Evolutionary conservation across 2,888 invertebrate genomes (phyloP), one percentile per base, ranked within the genome.

Genomic region (Protodeltote pygarga): DNA sequence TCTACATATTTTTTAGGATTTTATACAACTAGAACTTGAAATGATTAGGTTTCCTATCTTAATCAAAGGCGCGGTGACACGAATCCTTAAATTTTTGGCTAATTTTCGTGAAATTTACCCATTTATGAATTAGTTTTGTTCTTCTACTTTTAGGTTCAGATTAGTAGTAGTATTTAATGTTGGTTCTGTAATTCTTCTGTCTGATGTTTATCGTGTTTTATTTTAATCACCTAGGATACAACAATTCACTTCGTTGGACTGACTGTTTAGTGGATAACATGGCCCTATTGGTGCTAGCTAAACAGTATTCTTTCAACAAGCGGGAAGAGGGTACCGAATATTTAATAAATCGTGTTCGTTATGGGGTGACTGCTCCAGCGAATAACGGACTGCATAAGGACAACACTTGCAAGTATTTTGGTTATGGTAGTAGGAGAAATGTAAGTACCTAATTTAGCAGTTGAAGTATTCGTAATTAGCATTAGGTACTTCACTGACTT

Each of bases 371-470:
- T 0, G n/a, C 33, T 5, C 48, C 61, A 0, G 41, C 35, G 5
- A 48, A 61, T 2, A 47, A 70, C 0, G 25, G 9, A 11, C 39
- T 71, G 5, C 41, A 42, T 16, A 14, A 29, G 2, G 77, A 77
- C 39, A 42, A 41, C 1, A 23, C 57, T 5, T 91, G 91, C 47
- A 53, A 42, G 3, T 86, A 74, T 53, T 88, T 63, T 37, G 90
- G 90, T 6, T 90, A 85, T 85, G 89, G 89, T 2, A 90, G 89
- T 39, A 77, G 89, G 46, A 75, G 89, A 32, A 90, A 89, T 67
- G 90, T 90, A 65, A 78, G 87, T 65, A 16, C 16, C n/a, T 10
- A 19, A 39, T 34, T 15, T 28, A 14, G 13, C n/a, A n/a, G 3
- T 28, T 0, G 3, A 1, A 8, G 13, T 1, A 13, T 1, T 2